phyloP scores from a whole-genome alignment of 1,140 invertebrate genomes.

The Samia ricini region DNA sequence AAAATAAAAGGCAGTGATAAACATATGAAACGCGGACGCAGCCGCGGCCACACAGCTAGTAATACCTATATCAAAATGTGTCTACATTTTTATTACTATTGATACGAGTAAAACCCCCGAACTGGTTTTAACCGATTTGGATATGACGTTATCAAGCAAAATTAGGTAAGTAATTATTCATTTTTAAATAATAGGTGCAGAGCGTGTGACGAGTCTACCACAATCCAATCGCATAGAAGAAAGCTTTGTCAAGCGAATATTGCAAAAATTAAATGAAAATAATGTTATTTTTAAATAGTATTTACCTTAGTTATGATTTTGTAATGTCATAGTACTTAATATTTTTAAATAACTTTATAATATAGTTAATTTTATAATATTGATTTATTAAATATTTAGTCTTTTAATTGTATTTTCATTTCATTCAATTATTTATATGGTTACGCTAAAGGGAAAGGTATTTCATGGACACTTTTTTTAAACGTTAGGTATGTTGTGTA shows the following conservation, averaged over 20 bases:
- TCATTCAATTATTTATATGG: neutral
- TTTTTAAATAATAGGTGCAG: slow-evolving; percentile 22
- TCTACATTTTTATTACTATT: too few species aligned
- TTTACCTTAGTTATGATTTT: neutral
- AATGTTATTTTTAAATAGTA: neutral
- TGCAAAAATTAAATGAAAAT: slow-evolving; percentile 1
- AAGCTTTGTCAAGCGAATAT: slow-evolving; percentile 13
- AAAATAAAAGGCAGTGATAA: too few species aligned
- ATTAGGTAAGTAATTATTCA: neutral
- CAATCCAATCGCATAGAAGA: slow-evolving; percentile 14
- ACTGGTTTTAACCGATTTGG: neutral
- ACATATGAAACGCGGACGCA: too few species aligned
- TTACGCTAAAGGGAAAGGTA: too few species aligned
- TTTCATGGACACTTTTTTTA: too few species aligned
- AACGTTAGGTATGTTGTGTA: too few species aligned
- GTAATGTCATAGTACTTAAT: neutral
- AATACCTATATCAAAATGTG: too few species aligned
- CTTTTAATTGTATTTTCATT: slow-evolving; percentile 15
- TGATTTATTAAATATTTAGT: neutral
- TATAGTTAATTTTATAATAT: neutral
- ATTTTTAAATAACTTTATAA: neutral
- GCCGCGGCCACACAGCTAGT: too few species aligned
- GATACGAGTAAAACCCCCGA: neutral
- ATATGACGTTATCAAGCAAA: neutral
- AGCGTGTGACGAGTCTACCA: slow-evolving; percentile 22